Evolutionary conservation across 2,113 vertebrate genomes (phyloP).

Genomic region (Oncorhynchus clarkii): DNA sequence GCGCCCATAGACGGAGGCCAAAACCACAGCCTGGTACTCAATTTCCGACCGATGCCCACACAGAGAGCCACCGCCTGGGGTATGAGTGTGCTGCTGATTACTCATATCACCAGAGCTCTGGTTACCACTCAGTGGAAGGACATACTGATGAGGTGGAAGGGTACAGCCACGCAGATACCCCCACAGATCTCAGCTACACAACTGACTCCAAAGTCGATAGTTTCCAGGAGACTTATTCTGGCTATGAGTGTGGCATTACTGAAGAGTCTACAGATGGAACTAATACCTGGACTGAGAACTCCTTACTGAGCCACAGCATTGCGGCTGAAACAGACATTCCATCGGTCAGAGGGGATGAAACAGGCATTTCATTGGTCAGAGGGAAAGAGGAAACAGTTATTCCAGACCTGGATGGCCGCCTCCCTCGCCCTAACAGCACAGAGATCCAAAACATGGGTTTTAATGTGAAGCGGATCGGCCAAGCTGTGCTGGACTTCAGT

Average conservation of each 20-base stretch:
- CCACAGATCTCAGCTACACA: slow-evolving; percentile 33
- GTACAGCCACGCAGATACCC: slow-evolving; percentile 31
- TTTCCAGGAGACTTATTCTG: slow-evolving; percentile 39
- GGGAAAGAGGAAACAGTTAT: neutral
- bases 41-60: slow-evolving; percentile 7
- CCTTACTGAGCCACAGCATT: neutral
- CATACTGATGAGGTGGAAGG: slow-evolving; percentile 32
- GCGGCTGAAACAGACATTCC: slow-evolving; percentile 2
- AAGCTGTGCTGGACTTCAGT: slow-evolving; percentile 84
- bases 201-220: slow-evolving; percentile 29
- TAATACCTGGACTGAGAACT: slow-evolving; percentile 48
- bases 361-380: slow-evolving; percentile 4
- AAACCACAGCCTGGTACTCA: slow-evolving; percentile 35
- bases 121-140: slow-evolving; percentile 52
- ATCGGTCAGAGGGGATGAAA: slow-evolving; percentile 9
- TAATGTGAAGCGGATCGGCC: slow-evolving; percentile 83
- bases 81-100: slow-evolving; percentile 42
- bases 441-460: slow-evolving; percentile 78
- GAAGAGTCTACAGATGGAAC: slow-evolving; percentile 33
- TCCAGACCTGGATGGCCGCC: slow-evolving; percentile 29
- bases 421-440: slow-evolving; percentile 32
- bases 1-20: slow-evolving; percentile 36
- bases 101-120: slow-evolving; percentile 55
- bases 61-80: slow-evolving; percentile 18
- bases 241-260: slow-evolving; percentile 5